Evolutionary conservation across 2,888 invertebrate species (phyloP).

Genomic region (Siphonodentalium dalli): DNA sequence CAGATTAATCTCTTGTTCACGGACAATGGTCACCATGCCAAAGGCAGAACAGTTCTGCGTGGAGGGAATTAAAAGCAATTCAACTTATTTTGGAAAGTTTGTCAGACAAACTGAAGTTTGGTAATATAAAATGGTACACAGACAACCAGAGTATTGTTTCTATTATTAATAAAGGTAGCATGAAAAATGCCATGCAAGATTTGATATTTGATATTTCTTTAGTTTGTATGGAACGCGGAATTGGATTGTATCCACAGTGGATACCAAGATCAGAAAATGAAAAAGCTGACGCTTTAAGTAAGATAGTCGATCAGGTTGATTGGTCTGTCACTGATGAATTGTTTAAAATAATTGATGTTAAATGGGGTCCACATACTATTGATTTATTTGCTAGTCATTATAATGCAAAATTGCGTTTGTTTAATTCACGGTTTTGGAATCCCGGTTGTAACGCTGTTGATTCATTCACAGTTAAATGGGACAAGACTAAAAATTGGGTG

Average conservation of each 20-base stretch:
- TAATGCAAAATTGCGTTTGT: constrained; percentile 8
- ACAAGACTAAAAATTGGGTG: not conserved
- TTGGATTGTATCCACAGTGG: constrained; percentile 4
- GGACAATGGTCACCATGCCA: too few relatives aligned
- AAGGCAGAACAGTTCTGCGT: too few relatives aligned
- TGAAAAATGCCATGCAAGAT: not conserved
- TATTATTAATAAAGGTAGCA: constrained; percentile 10
- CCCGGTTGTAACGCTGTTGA: constrained; percentile 6
- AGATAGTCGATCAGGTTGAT: constrained; percentile 2
- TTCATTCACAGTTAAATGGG: not conserved
- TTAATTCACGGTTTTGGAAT: constrained; percentile 7
- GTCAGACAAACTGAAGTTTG: too few relatives aligned
- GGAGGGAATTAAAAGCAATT: too few relatives aligned
- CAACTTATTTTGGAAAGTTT: too few relatives aligned
- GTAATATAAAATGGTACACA: too few relatives aligned
- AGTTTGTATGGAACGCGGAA: not conserved
- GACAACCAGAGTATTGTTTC: constrained; percentile 2
- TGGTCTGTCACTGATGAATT: constrained; percentile 9
- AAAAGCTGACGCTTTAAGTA: constrained; percentile 3
- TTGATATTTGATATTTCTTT: not conserved
- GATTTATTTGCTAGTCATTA: constrained; percentile 7
- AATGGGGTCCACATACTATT: constrained; percentile 6
- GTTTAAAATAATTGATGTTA: not conserved
- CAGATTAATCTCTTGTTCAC: too few relatives aligned
- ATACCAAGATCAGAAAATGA: constrained; percentile 5